Evolutionary conservation across 2,113 vertebrate species (phyloP).

Genomic region (Sarotherodon lohbergeri): DNA sequence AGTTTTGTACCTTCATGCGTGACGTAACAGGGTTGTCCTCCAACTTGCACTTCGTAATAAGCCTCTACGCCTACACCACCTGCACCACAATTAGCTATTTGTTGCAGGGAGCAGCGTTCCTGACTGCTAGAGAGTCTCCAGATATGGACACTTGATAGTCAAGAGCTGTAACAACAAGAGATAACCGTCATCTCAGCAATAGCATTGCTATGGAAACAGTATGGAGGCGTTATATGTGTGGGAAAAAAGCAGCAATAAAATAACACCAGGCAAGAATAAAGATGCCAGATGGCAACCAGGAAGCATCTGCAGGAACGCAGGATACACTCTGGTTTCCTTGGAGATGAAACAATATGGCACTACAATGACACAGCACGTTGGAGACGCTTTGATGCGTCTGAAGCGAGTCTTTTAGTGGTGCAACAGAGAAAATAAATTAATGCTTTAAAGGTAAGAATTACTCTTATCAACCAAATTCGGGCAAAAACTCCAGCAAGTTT

Average conservation of each 20-base stretch:
- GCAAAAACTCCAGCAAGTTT: background rate
- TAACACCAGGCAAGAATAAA: conserved; percentile 44
- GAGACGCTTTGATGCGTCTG: background rate
- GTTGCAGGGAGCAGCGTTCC: conserved; percentile 37
- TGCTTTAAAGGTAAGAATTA: background rate
- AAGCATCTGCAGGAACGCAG: conserved; percentile 45
- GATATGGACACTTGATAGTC: conserved; percentile 65
- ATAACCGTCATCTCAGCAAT: conserved; percentile 48
- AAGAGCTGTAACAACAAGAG: conserved; percentile 55
- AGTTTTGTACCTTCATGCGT: background rate
- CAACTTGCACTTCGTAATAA: conserved; percentile 10
- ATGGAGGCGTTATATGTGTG: conserved; percentile 65
- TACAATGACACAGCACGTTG: background rate
- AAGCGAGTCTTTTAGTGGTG: background rate
- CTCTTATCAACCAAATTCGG: background rate
- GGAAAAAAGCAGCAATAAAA: conserved; percentile 54
- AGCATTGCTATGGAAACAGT: conserved; percentile 70
- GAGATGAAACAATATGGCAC: background rate
- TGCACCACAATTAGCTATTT: conserved; percentile 43
- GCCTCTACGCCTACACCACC: conserved; percentile 42
- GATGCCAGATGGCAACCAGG: conserved; percentile 47
- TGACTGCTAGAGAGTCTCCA: conserved; percentile 55
- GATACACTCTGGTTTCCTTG: conserved; percentile 8
- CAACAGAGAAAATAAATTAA: background rate
- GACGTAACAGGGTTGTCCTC: conserved; percentile 5